Percentiles rank a stretch among this genome's conserved stretches.
Evolutionary conservation across 1,140 invertebrate species (phyloP).

Genomic region (Oryctes rhinoceros): DNA sequence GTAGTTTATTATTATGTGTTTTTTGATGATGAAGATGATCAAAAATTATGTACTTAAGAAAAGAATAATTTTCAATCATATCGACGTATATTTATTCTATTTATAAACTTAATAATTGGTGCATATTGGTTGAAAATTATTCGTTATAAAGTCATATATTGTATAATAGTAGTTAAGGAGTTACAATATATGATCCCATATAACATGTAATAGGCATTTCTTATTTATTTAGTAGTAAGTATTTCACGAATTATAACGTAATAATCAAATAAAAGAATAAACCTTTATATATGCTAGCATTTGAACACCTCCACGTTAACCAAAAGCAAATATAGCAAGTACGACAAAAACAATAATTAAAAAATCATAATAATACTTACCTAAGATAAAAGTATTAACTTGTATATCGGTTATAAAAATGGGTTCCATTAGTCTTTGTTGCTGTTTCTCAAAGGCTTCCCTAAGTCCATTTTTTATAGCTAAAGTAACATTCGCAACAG

Average conservation of each 20-base stretch:
- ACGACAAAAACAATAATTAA: too few relatives aligned
- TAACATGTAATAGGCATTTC: neutral
- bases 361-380: constrained; percentile 66
- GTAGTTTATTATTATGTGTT: neutral
- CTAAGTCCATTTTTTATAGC: constrained; percentile 86
- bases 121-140: constrained; percentile 32
- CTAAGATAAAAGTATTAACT: constrained; percentile 91
- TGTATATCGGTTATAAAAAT: constrained; percentile 97
- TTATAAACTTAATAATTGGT: neutral
- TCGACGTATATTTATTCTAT: neutral
- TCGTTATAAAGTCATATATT: constrained; percentile 15
- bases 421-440: constrained; percentile 91
- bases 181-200: too few relatives aligned
- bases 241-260: too few relatives aligned
- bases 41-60: neutral
- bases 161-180: neutral
- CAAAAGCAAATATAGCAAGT: neutral
- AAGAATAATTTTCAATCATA: constrained; percentile 6
- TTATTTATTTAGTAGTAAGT: too few relatives aligned
- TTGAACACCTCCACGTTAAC: neutral
- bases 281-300: neutral
- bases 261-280: too few relatives aligned
- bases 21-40: neutral
- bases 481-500: constrained; percentile 43
- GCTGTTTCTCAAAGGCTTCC: constrained; percentile 87